Percentiles rank a stretch among this genome's conserved stretches.
These are phyloP conservation scores for Thera britannica DNA, from an alignment of 2,888 invertebrate genomes.

Conservation along the genomic window DNA sequence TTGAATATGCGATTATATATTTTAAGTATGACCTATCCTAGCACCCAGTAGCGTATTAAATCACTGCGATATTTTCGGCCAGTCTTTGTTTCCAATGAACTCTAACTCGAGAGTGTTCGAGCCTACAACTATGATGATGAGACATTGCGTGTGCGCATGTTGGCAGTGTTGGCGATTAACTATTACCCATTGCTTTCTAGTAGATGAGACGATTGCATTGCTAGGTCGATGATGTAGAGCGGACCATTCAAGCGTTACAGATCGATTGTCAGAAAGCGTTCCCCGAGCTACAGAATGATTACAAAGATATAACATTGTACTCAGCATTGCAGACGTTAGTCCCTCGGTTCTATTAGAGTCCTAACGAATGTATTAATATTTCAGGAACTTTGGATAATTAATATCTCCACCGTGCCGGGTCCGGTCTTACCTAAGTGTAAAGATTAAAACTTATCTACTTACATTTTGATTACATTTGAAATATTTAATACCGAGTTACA, in stretches of 20 bases:
- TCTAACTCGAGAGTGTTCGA: slow-evolving; percentile 1
- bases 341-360: slow-evolving; percentile 7
- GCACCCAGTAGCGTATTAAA: slow-evolving; percentile 11
- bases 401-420: slow-evolving; percentile 30
- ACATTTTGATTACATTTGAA: slow-evolving; percentile 12
- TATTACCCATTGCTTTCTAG: background rate
- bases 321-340: slow-evolving; percentile 1
- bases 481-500: slow-evolving; percentile 12
- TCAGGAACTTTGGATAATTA: slow-evolving; percentile 27
- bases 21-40: slow-evolving; percentile 10
- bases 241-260: slow-evolving; percentile 1
- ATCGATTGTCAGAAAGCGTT: slow-evolving; percentile 1
- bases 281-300: slow-evolving; percentile 2
- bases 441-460: slow-evolving; percentile 16
- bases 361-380: slow-evolving; percentile 17
- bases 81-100: slow-evolving; percentile 16
- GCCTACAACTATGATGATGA: background rate
- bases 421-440: slow-evolving; percentile 21
- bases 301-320: background rate
- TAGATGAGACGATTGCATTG: slow-evolving; percentile 3
- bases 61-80: slow-evolving; percentile 12
- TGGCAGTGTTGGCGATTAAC: background rate
- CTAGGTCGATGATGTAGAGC: background rate
- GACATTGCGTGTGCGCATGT: background rate
- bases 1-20: slow-evolving; percentile 5